Percentiles rank a stretch among this genome's conserved stretches.
Evolutionary conservation across 1,140 invertebrate species (phyloP).

Genomic region (Hycleus phaleratus): DNA sequence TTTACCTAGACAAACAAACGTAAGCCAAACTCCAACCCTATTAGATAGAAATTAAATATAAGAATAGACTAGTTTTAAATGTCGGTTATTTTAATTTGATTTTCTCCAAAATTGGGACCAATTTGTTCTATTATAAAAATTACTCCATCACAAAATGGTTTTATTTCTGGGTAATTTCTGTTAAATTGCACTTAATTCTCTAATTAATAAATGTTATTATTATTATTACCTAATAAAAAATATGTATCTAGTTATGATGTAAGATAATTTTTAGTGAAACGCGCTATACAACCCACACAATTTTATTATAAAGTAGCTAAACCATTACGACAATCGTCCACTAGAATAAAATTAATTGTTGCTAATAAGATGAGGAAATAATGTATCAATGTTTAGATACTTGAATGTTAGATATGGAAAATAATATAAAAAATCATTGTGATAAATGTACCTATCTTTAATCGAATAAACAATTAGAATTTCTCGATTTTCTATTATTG

Average conservation of each 20-base stretch:
- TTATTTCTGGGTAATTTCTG: too few relatives aligned
- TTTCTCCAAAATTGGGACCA: not conserved
- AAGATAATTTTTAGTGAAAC: not conserved
- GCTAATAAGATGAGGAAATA: not conserved
- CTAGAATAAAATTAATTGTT: not conserved
- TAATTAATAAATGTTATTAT: not conserved
- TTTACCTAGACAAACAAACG: slow-evolving; percentile 7
- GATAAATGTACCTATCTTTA: slow-evolving; percentile 1
- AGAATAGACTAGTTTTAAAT: not conserved
- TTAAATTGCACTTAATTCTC: too few relatives aligned
- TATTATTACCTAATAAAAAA: not conserved
- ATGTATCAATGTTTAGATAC: not conserved
- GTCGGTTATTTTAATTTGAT: not conserved
- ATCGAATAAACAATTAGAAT: too few relatives aligned
- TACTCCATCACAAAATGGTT: too few relatives aligned
- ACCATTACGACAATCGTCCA: slow-evolving; percentile 12
- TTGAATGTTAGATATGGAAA: not conserved
- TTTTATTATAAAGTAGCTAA: not conserved
- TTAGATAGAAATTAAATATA: slow-evolving; percentile 9
- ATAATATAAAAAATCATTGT: not conserved
- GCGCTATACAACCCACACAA: not conserved
- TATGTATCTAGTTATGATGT: not conserved
- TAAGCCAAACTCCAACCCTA: slow-evolving; percentile 26
- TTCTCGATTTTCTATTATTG: too few relatives aligned
- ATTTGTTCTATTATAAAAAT: too few relatives aligned